A percentile compares a stretch with the other conserved stretches of the same genome.
phyloP scores from a whole-genome alignment of 2,113 vertebrate species.

The Cariama cristata region DNA sequence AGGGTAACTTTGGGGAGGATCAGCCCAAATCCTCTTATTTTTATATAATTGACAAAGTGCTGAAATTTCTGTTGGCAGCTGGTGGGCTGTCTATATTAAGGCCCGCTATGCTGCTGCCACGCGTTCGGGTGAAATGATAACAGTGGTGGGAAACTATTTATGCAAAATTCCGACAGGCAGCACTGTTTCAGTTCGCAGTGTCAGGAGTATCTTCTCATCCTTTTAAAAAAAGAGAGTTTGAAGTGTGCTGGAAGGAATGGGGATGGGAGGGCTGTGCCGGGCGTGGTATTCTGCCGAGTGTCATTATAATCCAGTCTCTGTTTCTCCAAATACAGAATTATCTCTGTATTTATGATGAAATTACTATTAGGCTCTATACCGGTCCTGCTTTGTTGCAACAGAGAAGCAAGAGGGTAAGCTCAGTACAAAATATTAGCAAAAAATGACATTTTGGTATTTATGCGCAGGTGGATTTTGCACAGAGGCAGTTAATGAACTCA shows the following conservation, averaged over 20 bases:
- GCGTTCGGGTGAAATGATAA: not conserved
- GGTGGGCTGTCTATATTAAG: slow-evolving; percentile 54
- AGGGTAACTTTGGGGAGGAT: not conserved
- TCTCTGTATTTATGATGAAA: not conserved
- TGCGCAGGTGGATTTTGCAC: not conserved
- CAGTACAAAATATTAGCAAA: not conserved
- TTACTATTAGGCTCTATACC: not conserved
- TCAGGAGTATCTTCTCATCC: slow-evolving; percentile 43
- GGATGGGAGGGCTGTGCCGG: not conserved
- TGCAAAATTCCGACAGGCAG: slow-evolving; percentile 37
- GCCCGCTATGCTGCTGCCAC: slow-evolving; percentile 28
- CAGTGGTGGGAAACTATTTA: slow-evolving; percentile 44
- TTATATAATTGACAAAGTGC: slow-evolving; percentile 63
- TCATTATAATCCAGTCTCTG: not conserved
- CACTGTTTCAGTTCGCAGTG: slow-evolving; percentile 27
- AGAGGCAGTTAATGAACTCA: not conserved
- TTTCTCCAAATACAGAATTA: not conserved
- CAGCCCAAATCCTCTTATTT: slow-evolving; percentile 21
- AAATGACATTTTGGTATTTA: not conserved
- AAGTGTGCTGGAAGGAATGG: slow-evolving; percentile 59
- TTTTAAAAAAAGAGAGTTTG: slow-evolving; percentile 24
- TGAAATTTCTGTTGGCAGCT: slow-evolving; percentile 65
- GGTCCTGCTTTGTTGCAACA: not conserved
- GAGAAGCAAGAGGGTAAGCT: not conserved
- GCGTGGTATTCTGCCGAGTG: not conserved